phyloP scores from a whole-genome alignment of 2,113 vertebrate genomes.

The Rhynchopsitta pachyrhyncha region DNA sequence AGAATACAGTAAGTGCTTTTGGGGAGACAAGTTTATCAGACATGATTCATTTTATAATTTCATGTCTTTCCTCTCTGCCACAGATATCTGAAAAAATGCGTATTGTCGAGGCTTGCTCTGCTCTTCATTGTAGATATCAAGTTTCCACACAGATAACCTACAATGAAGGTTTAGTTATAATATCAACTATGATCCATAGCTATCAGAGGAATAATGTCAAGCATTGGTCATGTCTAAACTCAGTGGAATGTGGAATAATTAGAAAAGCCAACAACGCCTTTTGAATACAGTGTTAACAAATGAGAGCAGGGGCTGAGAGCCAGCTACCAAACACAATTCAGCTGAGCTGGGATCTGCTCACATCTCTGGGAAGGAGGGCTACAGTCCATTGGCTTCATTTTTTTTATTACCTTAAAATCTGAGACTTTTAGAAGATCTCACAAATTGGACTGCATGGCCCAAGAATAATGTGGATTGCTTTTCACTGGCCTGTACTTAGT shows the following conservation, averaged over 20 bases:
- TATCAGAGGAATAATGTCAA: not conserved
- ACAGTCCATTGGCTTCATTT: not conserved
- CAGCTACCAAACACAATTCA: not conserved
- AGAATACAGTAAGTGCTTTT: not conserved
- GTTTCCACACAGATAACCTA: not conserved
- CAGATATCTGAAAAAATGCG: not conserved
- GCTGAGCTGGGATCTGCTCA: not conserved
- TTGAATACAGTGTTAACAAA: not conserved
- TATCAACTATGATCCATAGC: not conserved
- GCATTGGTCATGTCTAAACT: not conserved
- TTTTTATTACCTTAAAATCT: not conserved
- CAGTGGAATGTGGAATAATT: not conserved
- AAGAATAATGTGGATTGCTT: not conserved
- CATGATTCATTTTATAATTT: not conserved
- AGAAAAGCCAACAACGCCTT: accelerated
- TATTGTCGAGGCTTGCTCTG: not conserved
- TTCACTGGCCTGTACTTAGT: not conserved
- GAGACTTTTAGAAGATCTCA: not conserved
- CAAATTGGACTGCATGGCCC: not conserved
- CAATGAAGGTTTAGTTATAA: not conserved
- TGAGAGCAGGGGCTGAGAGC: not conserved
- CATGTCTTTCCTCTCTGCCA: not conserved
- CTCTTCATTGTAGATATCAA: not conserved
- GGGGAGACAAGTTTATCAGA: not conserved
- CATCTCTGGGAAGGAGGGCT: not conserved